These are phyloP conservation scores for Pterophyllum scalare DNA, from an alignment of 2,113 vertebrate genomes.

Conservation along the genomic window DNA sequence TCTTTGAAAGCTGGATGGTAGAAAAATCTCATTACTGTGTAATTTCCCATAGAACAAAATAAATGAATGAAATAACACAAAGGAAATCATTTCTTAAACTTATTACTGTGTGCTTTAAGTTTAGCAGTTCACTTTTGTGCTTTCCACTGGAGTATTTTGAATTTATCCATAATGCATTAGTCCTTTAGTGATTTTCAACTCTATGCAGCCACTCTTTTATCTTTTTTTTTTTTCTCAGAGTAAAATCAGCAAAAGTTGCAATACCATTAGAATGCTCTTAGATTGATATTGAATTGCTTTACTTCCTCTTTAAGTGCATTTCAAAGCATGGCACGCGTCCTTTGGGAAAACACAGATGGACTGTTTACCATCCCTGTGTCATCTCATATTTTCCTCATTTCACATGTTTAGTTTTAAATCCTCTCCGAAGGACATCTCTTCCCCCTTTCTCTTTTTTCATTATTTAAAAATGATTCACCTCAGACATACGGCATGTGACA, in stretches of 20 bases:
- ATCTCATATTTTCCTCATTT: slow-evolving; percentile 78
- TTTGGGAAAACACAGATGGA: slow-evolving; percentile 77
- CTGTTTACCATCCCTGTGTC: slow-evolving; percentile 77
- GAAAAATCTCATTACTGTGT: neutral
- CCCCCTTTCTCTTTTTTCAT: slow-evolving; percentile 68
- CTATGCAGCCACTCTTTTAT: slow-evolving; percentile 23
- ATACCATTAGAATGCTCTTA: slow-evolving; percentile 68
- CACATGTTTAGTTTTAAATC: slow-evolving; percentile 69
- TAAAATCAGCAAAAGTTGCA: slow-evolving; percentile 34
- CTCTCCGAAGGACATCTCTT: slow-evolving; percentile 71
- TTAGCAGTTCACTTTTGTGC: slow-evolving; percentile 1
- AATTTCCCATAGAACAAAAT: neutral
- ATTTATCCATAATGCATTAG: slow-evolving; percentile 52
- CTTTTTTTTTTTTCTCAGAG: slow-evolving; percentile 18
- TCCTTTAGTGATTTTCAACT: slow-evolving; percentile 56
- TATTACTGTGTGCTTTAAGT: neutral
- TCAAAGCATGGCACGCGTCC: slow-evolving; percentile 75
- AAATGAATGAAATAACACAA: neutral
- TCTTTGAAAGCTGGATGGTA: neutral
- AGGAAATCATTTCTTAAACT: neutral
- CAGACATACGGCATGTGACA: slow-evolving; percentile 69
- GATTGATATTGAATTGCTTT: slow-evolving; percentile 72
- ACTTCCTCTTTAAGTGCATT: slow-evolving; percentile 76
- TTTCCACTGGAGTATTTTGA: slow-evolving; percentile 5
- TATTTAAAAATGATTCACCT: slow-evolving; percentile 78